Evolutionary conservation across 2,113 vertebrate species (phyloP).

Genomic region (Spheniscus mendiculus): DNA sequence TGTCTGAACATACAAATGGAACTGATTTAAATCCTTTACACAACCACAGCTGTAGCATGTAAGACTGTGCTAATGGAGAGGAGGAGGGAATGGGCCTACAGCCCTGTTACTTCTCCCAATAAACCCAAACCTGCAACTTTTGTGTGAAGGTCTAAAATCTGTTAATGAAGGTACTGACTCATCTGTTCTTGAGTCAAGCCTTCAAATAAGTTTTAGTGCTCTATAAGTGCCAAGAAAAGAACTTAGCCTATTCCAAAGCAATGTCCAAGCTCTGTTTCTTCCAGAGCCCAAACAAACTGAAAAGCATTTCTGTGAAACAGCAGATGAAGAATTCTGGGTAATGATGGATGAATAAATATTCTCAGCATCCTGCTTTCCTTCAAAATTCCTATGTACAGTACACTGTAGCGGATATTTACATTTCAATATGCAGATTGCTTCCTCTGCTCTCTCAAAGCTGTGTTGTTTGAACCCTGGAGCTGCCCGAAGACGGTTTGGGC

Average conservation of each 20-base stretch:
- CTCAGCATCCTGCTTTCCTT: constrained; percentile 15
- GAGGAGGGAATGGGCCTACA: not conserved
- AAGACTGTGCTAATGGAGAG: not conserved
- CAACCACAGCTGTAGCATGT: not conserved
- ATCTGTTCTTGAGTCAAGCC: constrained; percentile 14
- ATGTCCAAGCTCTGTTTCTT: constrained; percentile 13
- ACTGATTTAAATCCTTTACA: not conserved
- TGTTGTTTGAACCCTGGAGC: not conserved
- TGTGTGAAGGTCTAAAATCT: constrained; percentile 15
- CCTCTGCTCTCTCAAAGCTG: constrained; percentile 17
- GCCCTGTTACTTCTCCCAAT: not conserved
- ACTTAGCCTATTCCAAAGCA: constrained; percentile 6
- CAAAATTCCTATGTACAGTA: constrained; percentile 3
- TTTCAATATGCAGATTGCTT: constrained; percentile 30
- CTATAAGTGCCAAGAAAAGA: not conserved
- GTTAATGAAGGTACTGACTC: constrained; percentile 24
- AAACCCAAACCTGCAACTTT: constrained; percentile 6
- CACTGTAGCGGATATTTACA: constrained; percentile 22
- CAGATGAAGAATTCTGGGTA: not conserved
- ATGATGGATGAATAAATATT: constrained; percentile 25
- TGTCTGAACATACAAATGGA: not conserved
- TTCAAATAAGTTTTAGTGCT: not conserved
- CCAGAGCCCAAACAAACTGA: constrained; percentile 41
- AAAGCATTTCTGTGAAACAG: constrained; percentile 35
- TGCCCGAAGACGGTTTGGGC: not conserved